Base-by-base conservation (phyloP, 2,888 invertebrate genomes). In the Hyppa rectilinea region DNA sequence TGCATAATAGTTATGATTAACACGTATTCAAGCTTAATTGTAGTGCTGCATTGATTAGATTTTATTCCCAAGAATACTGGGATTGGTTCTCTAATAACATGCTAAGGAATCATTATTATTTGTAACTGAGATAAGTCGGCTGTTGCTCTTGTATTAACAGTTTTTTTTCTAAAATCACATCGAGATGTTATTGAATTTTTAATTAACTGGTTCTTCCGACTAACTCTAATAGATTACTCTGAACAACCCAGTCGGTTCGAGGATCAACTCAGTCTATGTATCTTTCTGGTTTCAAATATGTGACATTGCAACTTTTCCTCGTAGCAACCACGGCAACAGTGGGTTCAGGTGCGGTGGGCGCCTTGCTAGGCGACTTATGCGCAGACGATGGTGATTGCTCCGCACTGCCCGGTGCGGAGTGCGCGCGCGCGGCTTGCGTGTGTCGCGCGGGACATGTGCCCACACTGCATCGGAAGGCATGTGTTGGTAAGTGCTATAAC, bases 351-450 rank as follows among this genome's bases (percentile, higher is more conserved):
- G 94, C 93, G 0, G 95, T 95, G 7, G 96, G 95, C 50, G 97
- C 98, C 12, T 94, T 98, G 72, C 96, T 98, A 29, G 98, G 98
- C 12, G 98, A 98, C 90, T 93, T 98, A 45, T 98, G 98, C 92
- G 96, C 97, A 23, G 97, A 97, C 38, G 95, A 96, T 62, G 82
- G 75, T 0, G 96, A 95, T 96, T 92, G 97, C 96, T 87, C 96
- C 93, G 97, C 98, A 61, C 80, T 96, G 43, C 96, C 97, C 9
- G 97, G 98, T 87, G 98, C 98, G 73, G 96, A 97, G 75, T 98
- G 98, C 91, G 96, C 97, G 0, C 95, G 96, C 64, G 97, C 97
- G 1, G 97, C 98, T 17, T 98, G 98, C 88, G 96, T 97, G 63
- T 98, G 98, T 88, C 95, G 96, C 58, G 96, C 97, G 9, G 97